phyloP scores from a whole-genome alignment of 2,888 invertebrate genomes.

The Rhingia campestris region DNA sequence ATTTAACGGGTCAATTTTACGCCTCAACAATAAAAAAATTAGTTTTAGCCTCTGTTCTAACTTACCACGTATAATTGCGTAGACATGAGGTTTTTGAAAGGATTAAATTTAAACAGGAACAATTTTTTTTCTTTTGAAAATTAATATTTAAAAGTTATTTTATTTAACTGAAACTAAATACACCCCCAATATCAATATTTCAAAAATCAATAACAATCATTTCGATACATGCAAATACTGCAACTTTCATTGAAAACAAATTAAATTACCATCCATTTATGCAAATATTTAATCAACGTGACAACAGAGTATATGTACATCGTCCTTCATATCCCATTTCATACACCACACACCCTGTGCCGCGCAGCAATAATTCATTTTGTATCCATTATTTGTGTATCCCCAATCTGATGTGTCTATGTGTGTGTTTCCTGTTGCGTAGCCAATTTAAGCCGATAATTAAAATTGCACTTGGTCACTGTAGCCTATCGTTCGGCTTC shows the following conservation, averaged over 20 bases:
- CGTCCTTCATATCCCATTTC: neutral
- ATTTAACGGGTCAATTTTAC: slow-evolving; percentile 16
- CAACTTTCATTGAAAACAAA: slow-evolving; percentile 66
- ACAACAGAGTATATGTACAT: slow-evolving; percentile 41
- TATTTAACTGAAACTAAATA: slow-evolving; percentile 6
- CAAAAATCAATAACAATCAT: slow-evolving; percentile 70
- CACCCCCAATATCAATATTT: slow-evolving; percentile 41
- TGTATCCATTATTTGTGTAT: slow-evolving; percentile 59
- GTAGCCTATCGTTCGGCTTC: slow-evolving; percentile 36
- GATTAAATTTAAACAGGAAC: neutral
- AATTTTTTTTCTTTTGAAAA: neutral
- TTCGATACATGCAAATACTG: slow-evolving; percentile 56
- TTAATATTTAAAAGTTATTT: neutral
- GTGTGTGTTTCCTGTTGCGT: slow-evolving; percentile 64
- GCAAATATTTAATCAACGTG: slow-evolving; percentile 73
- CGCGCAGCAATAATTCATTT: slow-evolving; percentile 58
- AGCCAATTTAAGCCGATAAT: slow-evolving; percentile 70
- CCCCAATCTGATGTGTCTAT: neutral
- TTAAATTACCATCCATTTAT: slow-evolving; percentile 68
- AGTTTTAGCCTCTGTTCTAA: neutral
- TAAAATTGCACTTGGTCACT: slow-evolving; percentile 48
- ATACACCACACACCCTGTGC: neutral
- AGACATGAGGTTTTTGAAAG: neutral
- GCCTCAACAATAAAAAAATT: neutral
- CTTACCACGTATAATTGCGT: neutral